phyloP scores from a whole-genome alignment of 2,113 vertebrate species.

The Onychostruthus taczanowskii region DNA sequence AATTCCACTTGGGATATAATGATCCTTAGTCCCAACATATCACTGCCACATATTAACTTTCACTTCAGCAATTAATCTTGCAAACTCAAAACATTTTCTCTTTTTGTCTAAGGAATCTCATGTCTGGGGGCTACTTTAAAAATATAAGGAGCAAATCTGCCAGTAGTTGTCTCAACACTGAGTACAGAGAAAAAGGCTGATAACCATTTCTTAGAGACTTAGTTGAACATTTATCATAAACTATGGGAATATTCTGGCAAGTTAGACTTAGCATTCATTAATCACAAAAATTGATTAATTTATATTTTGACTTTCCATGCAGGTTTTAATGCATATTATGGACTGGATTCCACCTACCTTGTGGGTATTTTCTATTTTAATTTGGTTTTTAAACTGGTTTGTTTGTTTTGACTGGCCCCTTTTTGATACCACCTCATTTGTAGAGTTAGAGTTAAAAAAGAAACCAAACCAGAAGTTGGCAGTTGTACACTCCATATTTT shows the following conservation, averaged over 20 bases:
- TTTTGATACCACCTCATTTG: background rate
- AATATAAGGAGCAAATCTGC: background rate
- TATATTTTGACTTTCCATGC: background rate
- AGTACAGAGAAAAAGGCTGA: background rate
- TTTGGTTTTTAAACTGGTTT: background rate
- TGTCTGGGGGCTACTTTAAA: background rate
- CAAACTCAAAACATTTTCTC: background rate
- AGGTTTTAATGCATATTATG: background rate
- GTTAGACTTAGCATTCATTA: background rate
- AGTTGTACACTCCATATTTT: background rate
- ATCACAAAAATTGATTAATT: background rate
- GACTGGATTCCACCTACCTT: background rate
- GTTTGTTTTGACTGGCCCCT: background rate
- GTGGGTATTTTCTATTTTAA: background rate
- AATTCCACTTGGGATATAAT: slow-evolving; percentile 11
- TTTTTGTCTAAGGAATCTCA: background rate
- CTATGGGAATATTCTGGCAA: background rate
- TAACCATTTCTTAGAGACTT: background rate
- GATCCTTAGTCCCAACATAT: background rate
- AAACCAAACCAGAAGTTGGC: background rate
- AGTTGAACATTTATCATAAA: background rate
- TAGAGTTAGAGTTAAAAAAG: background rate
- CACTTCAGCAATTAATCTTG: background rate
- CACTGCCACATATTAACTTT: background rate
- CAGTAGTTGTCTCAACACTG: background rate